Evolutionary conservation across 2,888 invertebrate species (phyloP), one percentile per base, ranked within the genome.

Genomic region (Deroplatys truncata): DNA sequence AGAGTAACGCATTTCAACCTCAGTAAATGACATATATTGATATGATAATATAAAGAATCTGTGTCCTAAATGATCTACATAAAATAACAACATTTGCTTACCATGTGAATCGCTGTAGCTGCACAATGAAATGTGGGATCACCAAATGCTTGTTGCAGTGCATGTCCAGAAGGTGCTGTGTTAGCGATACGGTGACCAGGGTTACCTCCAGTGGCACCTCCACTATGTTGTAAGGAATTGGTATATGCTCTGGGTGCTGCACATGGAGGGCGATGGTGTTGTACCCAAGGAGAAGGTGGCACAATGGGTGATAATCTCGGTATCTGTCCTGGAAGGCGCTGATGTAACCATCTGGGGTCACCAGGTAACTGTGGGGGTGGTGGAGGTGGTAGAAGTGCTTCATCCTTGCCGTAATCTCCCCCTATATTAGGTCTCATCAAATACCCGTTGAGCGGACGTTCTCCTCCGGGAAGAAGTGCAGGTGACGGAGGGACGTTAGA

Each of bases 211-310:
- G 56, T 72, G 9, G 56, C 56, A 72, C 56, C 56, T 72, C 56
- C 56, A 20, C 56, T 72, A 7, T 72, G 56, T 20, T 72, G 56
- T 72, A 72, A 25, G 56, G 56, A 72, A 25, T 20, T 72, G 56
- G 56, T 20, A 20, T 72, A 72, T 20, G 56, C 56, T 25, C 56
- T 72, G 29, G 88, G 88, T 13, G 84, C 84, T 20, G 88, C 88
- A 29, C 88, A 88, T 4, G 94, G 94, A 13, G 94, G 94, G 89
- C 94, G 93, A 91, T 89, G 89, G 72, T 89, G 84, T 82, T 89
- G 89, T 20, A 82, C 85, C 89, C 85, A 85, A 10, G 89, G 88
- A 16, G 89, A 89, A n/a, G 89, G 89, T 7, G 85, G 89, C 28
- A 89, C 88, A 72, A 89, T 86, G 28, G 88, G 85, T 25, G 88